phyloP scores from a whole-genome alignment of 2,888 invertebrate species.

The Fragum fragum region DNA sequence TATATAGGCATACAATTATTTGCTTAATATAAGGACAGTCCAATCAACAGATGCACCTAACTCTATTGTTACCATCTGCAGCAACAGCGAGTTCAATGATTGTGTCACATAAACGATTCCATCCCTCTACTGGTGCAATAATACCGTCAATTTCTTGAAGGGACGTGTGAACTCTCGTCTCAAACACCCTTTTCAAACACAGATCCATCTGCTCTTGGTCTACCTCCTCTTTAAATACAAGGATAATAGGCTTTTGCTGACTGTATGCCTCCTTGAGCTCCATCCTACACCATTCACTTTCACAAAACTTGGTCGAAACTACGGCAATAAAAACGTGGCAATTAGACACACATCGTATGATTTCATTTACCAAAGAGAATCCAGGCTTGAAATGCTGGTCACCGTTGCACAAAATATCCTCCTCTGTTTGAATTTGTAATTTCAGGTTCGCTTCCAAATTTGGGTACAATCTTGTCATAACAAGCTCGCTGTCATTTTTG shows the following conservation, averaged over 20 bases:
- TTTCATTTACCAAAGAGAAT: not conserved
- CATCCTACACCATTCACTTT: not conserved
- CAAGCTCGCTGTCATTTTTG: not conserved
- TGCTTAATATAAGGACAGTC: no score
- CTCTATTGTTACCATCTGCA: no score
- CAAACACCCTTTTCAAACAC: no score
- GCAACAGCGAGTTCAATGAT: no score
- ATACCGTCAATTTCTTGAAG: no score
- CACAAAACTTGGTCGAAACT: not conserved
- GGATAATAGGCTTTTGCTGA: not conserved
- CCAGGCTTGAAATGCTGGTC: constrained; percentile 6
- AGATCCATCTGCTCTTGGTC: not conserved
- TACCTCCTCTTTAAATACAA: not conserved
- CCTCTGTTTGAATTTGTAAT: not conserved
- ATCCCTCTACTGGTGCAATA: no score
- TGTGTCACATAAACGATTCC: no score
- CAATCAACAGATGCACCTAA: no score
- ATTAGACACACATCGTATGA: not conserved
- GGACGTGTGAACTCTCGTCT: no score
- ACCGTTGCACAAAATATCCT: not conserved
- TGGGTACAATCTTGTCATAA: not conserved
- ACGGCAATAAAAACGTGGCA: not conserved
- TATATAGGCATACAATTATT: no score
- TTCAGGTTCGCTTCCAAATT: not conserved
- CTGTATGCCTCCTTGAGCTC: not conserved